Percentiles rank a stretch among this genome's conserved stretches.
Conservation (phyloP, 2,888 invertebrate species). For the Drosophila aldrichi region DNA sequence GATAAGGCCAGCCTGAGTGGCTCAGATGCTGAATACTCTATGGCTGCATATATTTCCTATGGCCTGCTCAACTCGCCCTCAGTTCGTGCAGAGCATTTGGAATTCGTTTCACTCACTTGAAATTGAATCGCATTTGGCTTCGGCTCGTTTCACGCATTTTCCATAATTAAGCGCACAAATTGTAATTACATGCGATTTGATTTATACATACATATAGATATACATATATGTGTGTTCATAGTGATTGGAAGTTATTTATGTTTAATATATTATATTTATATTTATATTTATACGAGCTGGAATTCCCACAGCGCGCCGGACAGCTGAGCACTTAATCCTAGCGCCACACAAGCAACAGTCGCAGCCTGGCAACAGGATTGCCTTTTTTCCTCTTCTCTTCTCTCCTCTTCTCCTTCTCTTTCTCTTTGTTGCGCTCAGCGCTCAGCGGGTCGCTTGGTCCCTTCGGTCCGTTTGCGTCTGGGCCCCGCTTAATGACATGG, state of each 20-base stretch:
- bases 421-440: constrained; percentile 18
- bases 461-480: constrained; percentile 17
- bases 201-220: constrained; percentile 38
- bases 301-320: constrained; percentile 55
- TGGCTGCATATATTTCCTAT: too few relatives aligned
- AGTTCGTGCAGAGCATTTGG: constrained; percentile 21
- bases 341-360: constrained; percentile 47
- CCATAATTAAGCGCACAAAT: constrained; percentile 66
- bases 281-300: not conserved
- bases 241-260: constrained; percentile 35
- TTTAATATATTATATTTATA: not conserved
- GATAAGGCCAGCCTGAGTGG: constrained; percentile 25
- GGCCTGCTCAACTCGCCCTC: too few relatives aligned
- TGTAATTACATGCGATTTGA: constrained; percentile 66
- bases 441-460: constrained; percentile 45
- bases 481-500: constrained; percentile 70
- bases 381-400: not conserved
- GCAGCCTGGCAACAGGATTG: constrained; percentile 25
- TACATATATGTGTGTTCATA: not conserved
- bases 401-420: too few relatives aligned
- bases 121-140: constrained; percentile 6
- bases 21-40: constrained; percentile 15
- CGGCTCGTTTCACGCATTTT: constrained; percentile 55
- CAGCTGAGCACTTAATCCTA: constrained; percentile 64
- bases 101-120: constrained; percentile 3